Evolutionary conservation across 2,888 invertebrate species (phyloP), one percentile per base, ranked within the genome.

Genomic region (Spisula solida): DNA sequence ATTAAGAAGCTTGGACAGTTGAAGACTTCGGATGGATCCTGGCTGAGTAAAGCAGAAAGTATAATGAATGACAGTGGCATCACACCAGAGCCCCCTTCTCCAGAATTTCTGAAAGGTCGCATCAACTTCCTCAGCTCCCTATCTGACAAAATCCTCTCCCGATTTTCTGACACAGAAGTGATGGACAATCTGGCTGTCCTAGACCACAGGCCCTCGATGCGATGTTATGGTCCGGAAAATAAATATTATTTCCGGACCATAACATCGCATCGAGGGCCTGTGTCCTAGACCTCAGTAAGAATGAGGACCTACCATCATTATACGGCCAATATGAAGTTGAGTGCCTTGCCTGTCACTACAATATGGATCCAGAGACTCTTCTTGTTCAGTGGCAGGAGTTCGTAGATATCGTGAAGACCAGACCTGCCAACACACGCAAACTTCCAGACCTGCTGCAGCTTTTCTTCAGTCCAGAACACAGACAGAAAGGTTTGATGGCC

Each of bases 131-230:
- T 89, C 1, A n/a, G 81, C 20, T 6, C 41, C 20, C 47, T 87
- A 78, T 84, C 31, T 29, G 31, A 75, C 31, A 90, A 90, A 84
- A 92, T 89, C 29, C 18, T 81, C 12, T n/a, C 29, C 47, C 84
- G 90, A 41, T 92, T 92, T 66, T 18, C 29, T 2, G 89, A 91
- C 88, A 86, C 86, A n/a, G 88, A 88, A 31, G 75, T 89, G n/a
- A 85, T 89, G 25, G 86, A 90, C 20, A 70, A 60, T 47, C 18
- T 90, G 41, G 80, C 86, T 41, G 75, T 89, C n/a, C 88, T 5
- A 78, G n/a, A 0, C 47, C 41, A 6, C 14, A 20, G 25, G n/a
- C n/a, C n/a, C n/a, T n/a, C n/a, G n/a, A n/a, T n/a, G n/a, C n/a
- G n/a, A n/a, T n/a, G n/a, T n/a, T n/a, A n/a, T n/a, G n/a, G n/a